phyloP scores from a whole-genome alignment of 2,113 vertebrate species.

The Cyphotilapia sp. region DNA sequence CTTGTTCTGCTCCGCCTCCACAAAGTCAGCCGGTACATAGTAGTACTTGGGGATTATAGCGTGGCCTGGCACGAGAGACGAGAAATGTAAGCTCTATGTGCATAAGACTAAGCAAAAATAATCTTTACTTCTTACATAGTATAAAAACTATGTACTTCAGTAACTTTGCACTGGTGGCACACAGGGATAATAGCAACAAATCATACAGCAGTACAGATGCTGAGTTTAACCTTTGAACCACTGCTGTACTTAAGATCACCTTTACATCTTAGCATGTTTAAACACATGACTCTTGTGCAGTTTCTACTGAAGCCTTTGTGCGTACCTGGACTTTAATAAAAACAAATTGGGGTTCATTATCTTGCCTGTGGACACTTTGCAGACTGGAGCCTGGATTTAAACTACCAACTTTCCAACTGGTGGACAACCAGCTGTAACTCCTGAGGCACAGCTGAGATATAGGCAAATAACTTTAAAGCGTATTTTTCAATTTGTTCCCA shows the following conservation, averaged over 20 bases:
- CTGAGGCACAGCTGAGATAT: background rate
- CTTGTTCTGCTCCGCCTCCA: conserved; percentile 85
- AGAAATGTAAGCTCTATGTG: background rate
- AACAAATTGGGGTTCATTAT: background rate
- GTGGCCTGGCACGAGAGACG: conserved; percentile 68
- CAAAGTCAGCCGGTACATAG: conserved; percentile 91
- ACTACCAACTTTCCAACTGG: background rate
- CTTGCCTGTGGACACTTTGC: background rate
- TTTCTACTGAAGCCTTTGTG: background rate
- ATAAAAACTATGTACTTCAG: background rate
- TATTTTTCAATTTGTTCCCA: background rate
- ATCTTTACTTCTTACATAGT: background rate
- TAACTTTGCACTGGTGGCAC: background rate
- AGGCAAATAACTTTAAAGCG: background rate
- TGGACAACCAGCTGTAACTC: background rate
- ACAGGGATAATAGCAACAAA: background rate
- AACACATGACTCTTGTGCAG: background rate
- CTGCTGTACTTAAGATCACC: background rate
- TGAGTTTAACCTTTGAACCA: background rate
- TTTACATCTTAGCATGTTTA: background rate
- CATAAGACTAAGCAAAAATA: background rate
- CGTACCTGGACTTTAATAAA: background rate
- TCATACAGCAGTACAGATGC: background rate
- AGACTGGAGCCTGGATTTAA: background rate
- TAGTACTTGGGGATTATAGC: conserved; percentile 92